Conservation (phyloP, 2,113 vertebrate genomes). For the Phasianus colchicus region DNA sequence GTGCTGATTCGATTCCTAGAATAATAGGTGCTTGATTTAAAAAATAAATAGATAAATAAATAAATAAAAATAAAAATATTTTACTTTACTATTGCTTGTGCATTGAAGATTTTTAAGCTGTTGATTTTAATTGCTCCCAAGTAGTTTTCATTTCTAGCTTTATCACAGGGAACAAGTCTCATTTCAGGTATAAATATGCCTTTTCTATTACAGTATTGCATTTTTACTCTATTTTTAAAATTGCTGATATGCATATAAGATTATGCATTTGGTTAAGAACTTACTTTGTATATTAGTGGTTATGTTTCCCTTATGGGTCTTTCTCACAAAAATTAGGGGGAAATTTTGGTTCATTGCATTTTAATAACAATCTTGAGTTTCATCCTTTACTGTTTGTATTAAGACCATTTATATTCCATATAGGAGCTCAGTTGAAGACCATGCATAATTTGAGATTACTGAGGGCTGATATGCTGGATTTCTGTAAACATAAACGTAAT, state of each 20-base stretch:
- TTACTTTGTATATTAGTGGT: background rate
- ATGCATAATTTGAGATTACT: conserved; percentile 97
- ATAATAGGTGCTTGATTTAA: background rate
- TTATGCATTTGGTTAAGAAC: background rate
- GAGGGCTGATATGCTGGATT: conserved; percentile 91
- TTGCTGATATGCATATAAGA: background rate
- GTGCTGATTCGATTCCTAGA: background rate
- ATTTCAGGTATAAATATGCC: background rate
- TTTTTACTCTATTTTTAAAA: background rate
- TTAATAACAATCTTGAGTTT: background rate
- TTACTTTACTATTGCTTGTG: background rate
- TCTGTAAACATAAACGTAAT: conserved; percentile 92
- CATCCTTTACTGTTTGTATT: background rate
- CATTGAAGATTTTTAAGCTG: background rate
- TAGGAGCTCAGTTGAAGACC: conserved; percentile 98
- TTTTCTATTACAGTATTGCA: accelerated
- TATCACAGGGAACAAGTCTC: background rate
- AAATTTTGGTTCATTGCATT: background rate
- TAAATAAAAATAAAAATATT: no score
- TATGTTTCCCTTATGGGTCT: background rate
- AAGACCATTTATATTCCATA: background rate
- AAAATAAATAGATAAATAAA: no score
- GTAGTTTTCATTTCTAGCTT: background rate
- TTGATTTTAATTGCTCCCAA: background rate
- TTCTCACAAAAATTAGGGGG: background rate